Evolutionary conservation across 2,113 vertebrate genomes (phyloP).

Genomic region (Bufo bufo): DNA sequence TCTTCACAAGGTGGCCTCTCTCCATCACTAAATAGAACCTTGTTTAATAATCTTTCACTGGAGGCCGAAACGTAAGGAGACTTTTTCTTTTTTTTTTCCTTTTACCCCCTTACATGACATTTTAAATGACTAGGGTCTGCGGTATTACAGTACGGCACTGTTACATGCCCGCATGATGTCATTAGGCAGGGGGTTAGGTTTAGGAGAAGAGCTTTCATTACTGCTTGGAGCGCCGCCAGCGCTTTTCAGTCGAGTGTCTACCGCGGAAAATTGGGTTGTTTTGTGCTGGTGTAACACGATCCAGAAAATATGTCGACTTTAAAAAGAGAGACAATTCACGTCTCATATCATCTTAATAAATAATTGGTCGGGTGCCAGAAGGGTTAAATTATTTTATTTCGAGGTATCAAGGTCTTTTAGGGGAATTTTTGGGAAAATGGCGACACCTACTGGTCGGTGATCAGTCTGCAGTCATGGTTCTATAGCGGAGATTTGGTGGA

Average conservation of each 20-base stretch:
- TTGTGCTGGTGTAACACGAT: constrained; percentile 35
- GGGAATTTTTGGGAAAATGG: constrained; percentile 3
- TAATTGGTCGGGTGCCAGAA: background rate
- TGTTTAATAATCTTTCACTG: constrained; percentile 37
- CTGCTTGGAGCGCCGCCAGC: constrained; percentile 17
- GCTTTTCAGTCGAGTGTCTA: constrained; percentile 11
- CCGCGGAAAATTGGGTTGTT: constrained; percentile 31
- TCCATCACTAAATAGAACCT: constrained; percentile 46
- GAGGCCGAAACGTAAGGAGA: constrained; percentile 21
- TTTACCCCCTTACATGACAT: constrained; percentile 30
- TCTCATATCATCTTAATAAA: constrained; percentile 19
- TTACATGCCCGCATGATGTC: constrained; percentile 50
- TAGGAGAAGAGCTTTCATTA: constrained; percentile 47
- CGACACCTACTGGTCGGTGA: constrained; percentile 21
- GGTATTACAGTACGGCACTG: constrained; percentile 38
- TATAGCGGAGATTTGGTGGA: background rate
- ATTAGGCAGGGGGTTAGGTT: constrained; percentile 13
- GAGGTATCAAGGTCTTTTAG: background rate
- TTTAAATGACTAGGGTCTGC: constrained; percentile 31
- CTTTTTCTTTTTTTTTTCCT: constrained; percentile 21
- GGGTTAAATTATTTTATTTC: background rate
- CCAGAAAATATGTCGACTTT: background rate
- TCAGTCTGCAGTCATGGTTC: background rate
- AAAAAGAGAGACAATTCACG: constrained; percentile 24
- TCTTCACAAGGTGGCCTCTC: constrained; percentile 48